Conservation (phyloP, 1,140 invertebrate species). For the Schlechtendalia chinensis region DNA sequence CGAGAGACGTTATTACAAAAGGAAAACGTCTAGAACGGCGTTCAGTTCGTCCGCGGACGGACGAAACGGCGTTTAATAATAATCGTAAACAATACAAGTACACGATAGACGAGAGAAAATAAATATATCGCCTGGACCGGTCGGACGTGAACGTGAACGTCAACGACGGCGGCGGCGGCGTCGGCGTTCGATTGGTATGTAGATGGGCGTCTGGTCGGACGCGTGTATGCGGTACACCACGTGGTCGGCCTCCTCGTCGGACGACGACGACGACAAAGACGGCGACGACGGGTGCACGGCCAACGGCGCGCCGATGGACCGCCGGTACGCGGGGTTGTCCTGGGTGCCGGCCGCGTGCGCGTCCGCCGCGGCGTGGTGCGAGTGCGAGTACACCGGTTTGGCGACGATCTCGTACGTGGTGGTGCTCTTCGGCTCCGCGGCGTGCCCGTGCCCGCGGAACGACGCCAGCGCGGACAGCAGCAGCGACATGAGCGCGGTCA, state of each 20-base stretch:
- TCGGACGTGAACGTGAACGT: too few relatives aligned
- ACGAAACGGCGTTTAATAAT: too few relatives aligned
- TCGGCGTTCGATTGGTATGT: conserved; percentile 39
- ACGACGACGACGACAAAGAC: too few relatives aligned
- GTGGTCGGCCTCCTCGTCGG: conserved; percentile 43
- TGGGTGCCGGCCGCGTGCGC: conserved; percentile 58
- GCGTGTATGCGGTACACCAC: conserved; percentile 43
- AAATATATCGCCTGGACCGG: too few relatives aligned
- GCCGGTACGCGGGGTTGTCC: conserved; percentile 52
- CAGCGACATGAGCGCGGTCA: conserved; percentile 76
- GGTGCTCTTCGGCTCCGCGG: conserved; percentile 64
- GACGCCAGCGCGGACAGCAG: conserved; percentile 76
- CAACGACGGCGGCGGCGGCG: neutral
- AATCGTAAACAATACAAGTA: too few relatives aligned
- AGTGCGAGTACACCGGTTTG: conserved; percentile 72
- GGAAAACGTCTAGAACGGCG: too few relatives aligned
- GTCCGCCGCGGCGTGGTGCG: conserved; percentile 65
- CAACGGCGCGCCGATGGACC: conserved; percentile 51
- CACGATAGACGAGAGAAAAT: too few relatives aligned
- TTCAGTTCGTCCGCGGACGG: too few relatives aligned
- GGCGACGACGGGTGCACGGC: neutral
- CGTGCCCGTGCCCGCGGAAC: conserved; percentile 61
- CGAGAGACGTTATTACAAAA: too few relatives aligned
- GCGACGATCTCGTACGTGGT: conserved; percentile 81
- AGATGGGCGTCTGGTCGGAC: conserved; percentile 40